phyloP scores from a whole-genome alignment of 2,888 invertebrate species.

The Gari tellinella region DNA sequence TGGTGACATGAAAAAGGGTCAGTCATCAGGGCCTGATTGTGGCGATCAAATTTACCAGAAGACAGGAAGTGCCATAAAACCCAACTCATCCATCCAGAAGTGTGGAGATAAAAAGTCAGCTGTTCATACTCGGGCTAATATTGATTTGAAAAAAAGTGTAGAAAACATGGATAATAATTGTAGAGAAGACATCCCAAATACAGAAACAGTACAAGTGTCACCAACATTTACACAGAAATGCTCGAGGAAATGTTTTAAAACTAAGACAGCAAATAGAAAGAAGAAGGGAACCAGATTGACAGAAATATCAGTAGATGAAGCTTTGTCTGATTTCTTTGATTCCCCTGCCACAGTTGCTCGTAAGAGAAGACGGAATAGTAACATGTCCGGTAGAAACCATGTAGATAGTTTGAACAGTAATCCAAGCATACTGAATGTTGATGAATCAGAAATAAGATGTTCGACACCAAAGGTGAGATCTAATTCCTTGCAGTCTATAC shows the following conservation, averaged over 20 bases:
- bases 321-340: constrained; percentile 70
- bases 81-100: no score
- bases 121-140: no score
- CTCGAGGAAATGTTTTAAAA: constrained; percentile 7
- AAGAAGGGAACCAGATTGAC: neutral
- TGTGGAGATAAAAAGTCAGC: no score
- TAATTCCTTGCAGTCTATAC: constrained; percentile 51
- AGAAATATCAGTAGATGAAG: constrained; percentile 49
- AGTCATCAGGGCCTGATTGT: no score
- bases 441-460: neutral
- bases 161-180: no score
- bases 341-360: constrained; percentile 61
- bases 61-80: no score
- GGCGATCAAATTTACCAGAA: no score
- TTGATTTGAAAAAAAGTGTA: no score
- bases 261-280: constrained; percentile 6
- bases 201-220: neutral
- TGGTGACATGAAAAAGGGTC: no score
- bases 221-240: constrained; percentile 39
- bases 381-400: constrained; percentile 13
- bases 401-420: neutral
- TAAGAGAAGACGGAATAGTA: constrained; percentile 54
- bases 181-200: no score
- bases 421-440: neutral
- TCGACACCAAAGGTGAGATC: constrained; percentile 39